phyloP scores from a whole-genome alignment of 2,113 vertebrate species.

The Alosa alosa region DNA sequence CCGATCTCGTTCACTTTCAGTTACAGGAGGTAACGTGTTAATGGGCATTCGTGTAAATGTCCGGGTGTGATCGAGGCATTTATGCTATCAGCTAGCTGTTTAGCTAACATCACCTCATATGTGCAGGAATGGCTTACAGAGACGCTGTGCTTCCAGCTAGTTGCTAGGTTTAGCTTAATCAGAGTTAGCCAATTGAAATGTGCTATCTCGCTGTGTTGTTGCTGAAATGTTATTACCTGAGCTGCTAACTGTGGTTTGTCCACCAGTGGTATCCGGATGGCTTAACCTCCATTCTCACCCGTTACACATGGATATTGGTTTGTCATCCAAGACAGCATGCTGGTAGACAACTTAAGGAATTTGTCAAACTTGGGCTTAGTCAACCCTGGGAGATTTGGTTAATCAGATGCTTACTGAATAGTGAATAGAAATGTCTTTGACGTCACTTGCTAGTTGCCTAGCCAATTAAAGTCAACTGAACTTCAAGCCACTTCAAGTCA shows the following conservation, averaged over 20 bases:
- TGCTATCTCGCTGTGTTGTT: too few relatives aligned
- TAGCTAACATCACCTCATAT: background rate
- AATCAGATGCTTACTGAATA: background rate
- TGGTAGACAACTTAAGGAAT: background rate
- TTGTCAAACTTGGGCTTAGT: background rate
- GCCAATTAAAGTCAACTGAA: too few relatives aligned
- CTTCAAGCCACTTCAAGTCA: too few relatives aligned
- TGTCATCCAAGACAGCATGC: background rate
- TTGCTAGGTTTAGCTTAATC: background rate
- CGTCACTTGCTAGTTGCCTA: too few relatives aligned
- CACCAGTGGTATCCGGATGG: background rate
- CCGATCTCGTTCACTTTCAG: background rate
- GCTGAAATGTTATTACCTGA: too few relatives aligned
- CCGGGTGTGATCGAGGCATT: background rate
- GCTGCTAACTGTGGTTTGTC: too few relatives aligned
- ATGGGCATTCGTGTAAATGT: slow-evolving; percentile 4
- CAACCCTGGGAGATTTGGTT: background rate
- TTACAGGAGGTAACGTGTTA: background rate
- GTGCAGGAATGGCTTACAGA: background rate
- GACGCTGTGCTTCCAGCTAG: background rate
- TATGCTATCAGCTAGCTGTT: background rate
- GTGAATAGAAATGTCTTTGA: background rate
- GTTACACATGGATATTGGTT: background rate
- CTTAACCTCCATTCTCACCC: background rate
- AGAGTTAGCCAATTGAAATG: background rate